Base-by-base conservation (phyloP, 2,888 invertebrate species). In the Hydriomena furcata region DNA sequence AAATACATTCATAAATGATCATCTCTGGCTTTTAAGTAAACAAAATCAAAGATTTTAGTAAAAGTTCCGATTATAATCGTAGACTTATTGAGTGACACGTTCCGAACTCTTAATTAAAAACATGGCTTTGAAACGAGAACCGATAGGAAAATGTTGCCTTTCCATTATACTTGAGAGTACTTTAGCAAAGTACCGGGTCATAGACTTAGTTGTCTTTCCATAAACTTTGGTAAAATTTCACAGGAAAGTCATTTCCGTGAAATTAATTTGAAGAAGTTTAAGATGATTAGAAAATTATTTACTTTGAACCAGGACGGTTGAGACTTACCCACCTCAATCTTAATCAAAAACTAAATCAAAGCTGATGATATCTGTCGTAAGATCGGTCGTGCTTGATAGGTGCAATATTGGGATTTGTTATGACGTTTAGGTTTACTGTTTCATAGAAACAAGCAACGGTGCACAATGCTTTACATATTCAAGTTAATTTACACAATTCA, bases 71-170 rank as follows among this genome's bases (percentile, higher is more conserved):
- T 46, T 32, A 36, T 25, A 46, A 37, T 35, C 24, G 32, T 24
- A 40, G 17, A 35, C 50, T 61, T 53, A 65, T 60, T 65, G 60
- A 58, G 55, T 61, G 70, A 69, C 71, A 73, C 71, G 72, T 73
- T 68, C 68, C 61, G 61, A 75, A 65, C 72, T 76, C 66, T 76
- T 79, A 80, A 85, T 86, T 82, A 79, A 82, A 83, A 80, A 81
- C 75, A 80, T 76, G 76, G 77, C 73, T 83, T 79, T 60, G 60
- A 66, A 74, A 71, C 71, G 71, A 74, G 65, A 66, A 71, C 71
- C 73, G 71, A 72, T 71, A 68, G 66, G 71, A 73, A 76, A 79
- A 75, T 84, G 82, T 85, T 85, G 79, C 71, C 75, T 76, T 86
- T 85, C 74, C 77, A 84, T 86, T 82, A 79, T 70, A 73, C 70